Conservation (phyloP, 2,888 invertebrate species). For the Andricus quercusramuli region DNA sequence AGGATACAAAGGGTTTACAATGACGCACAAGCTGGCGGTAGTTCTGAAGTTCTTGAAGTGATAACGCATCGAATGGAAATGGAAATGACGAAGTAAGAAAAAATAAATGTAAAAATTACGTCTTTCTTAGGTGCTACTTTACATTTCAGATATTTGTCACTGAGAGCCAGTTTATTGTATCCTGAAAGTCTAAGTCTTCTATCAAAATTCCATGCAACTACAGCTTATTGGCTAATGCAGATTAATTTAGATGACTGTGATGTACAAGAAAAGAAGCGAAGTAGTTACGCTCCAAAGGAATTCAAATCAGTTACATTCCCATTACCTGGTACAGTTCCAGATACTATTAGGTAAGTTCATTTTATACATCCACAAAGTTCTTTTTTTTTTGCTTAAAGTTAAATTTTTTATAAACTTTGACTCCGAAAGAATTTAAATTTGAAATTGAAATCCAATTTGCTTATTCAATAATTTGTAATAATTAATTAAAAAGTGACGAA, state of each 20-base stretch:
- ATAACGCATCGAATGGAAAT: conserved; percentile 83
- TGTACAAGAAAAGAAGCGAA: conserved; percentile 70
- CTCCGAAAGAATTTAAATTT: too few species aligned
- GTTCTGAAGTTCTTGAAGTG: conserved; percentile 81
- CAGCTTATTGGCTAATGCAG: conserved; percentile 92
- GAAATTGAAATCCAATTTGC: too few species aligned
- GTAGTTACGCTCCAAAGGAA: conserved; percentile 83
- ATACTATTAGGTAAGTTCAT: conserved; percentile 82
- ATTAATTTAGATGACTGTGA: conserved; percentile 82
- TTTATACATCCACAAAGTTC: background rate
- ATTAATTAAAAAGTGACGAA: too few species aligned
- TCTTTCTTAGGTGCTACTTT: background rate
- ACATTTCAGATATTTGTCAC: conserved; percentile 83
- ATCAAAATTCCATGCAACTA: conserved; percentile 88
- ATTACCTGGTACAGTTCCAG: conserved; percentile 83
- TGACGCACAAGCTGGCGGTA: conserved; percentile 83
- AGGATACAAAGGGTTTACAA: conserved; percentile 87
- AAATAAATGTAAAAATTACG: conserved; percentile 21
- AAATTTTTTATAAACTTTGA: too few species aligned
- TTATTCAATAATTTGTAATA: too few species aligned
- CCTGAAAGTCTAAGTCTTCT: conserved; percentile 86
- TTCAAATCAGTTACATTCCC: conserved; percentile 83
- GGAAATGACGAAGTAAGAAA: conserved; percentile 82
- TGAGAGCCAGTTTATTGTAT: conserved; percentile 88
- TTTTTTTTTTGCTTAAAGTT: too few species aligned